A percentile compares a stretch with the other conserved stretches of the same genome.
Evolutionary conservation across 2,797 vertebrate species (phyloP).

Genomic region (Anableps anableps): DNA sequence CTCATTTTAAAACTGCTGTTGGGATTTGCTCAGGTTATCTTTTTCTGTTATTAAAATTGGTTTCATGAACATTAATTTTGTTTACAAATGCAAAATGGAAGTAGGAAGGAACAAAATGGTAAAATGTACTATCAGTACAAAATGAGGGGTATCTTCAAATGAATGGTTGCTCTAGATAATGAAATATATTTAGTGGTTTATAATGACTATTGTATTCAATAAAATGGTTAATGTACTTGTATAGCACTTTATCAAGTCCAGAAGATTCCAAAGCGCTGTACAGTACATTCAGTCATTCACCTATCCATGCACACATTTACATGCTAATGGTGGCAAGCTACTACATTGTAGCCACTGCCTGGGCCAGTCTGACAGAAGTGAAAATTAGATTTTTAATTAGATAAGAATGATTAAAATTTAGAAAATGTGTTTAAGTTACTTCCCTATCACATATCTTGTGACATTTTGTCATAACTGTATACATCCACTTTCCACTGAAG

Average conservation of each 20-base stretch:
- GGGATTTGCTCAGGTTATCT: not conserved
- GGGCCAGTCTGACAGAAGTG: too few species aligned
- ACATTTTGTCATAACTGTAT: too few species aligned
- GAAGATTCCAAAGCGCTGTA: too few species aligned
- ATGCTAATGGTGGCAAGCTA: too few species aligned
- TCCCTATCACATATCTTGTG: not conserved
- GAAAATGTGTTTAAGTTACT: not conserved
- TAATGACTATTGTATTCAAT: not conserved
- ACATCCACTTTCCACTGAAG: not conserved
- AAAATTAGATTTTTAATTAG: too few species aligned
- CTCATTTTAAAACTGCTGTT: not conserved
- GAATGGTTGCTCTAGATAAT: not conserved
- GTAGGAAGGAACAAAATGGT: not conserved
- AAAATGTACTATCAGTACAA: not conserved
- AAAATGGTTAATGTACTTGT: too few species aligned
- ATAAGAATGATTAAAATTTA: too few species aligned
- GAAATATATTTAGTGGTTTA: not conserved
- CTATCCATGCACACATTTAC: too few species aligned
- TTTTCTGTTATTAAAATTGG: not conserved
- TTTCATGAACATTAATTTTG: not conserved
- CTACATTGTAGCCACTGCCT: too few species aligned
- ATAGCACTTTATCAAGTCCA: too few species aligned
- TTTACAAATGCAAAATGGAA: not conserved
- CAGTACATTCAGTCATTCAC: too few species aligned
- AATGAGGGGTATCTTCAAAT: not conserved